A percentile compares a stretch with the other conserved stretches of the same genome.
Conservation (phyloP, 2,888 invertebrate species). For the Campoplex capitator region DNA sequence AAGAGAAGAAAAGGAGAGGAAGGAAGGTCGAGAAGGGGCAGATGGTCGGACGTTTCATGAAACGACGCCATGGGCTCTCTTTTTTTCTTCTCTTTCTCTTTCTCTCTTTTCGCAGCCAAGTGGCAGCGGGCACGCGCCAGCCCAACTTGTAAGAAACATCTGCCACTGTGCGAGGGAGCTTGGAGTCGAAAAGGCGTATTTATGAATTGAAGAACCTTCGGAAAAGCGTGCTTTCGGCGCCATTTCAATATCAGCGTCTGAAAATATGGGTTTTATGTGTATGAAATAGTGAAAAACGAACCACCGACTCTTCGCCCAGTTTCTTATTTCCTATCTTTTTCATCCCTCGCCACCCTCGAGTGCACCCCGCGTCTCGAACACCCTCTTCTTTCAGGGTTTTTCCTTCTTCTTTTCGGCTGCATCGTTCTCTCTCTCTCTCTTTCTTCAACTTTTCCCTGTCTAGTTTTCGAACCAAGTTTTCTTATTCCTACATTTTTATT, state of each 20-base stretch:
- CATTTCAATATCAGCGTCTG: neutral
- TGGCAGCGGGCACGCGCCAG: slow-evolving; percentile 85
- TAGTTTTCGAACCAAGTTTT: slow-evolving; percentile 1
- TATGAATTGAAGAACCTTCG: neutral
- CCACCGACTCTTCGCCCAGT: slow-evolving; percentile 76
- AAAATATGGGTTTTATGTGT: neutral
- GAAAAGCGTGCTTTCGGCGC: neutral
- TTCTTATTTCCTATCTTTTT: slow-evolving; percentile 78
- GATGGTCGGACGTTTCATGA: slow-evolving; percentile 63
- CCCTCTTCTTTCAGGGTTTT: slow-evolving; percentile 38
- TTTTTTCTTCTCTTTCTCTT: slow-evolving; percentile 59
- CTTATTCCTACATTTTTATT: slow-evolving; percentile 8
- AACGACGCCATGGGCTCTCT: slow-evolving; percentile 67
- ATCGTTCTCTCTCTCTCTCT: slow-evolving; percentile 39
- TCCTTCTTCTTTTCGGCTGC: slow-evolving; percentile 56
- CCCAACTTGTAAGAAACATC: slow-evolving; percentile 81
- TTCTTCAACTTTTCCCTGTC: slow-evolving; percentile 56
- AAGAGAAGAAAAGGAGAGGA: slow-evolving; percentile 42
- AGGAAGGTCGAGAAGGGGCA: slow-evolving; percentile 68
- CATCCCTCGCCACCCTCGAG: slow-evolving; percentile 70
- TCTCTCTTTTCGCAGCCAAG: slow-evolving; percentile 81
- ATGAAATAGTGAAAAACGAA: slow-evolving; percentile 56
- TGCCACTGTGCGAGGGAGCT: slow-evolving; percentile 75
- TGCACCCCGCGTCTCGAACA: slow-evolving; percentile 68
- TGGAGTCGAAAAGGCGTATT: neutral